phyloP scores from a whole-genome alignment of 2,888 invertebrate species.

The Gandaritis pyraliata region DNA sequence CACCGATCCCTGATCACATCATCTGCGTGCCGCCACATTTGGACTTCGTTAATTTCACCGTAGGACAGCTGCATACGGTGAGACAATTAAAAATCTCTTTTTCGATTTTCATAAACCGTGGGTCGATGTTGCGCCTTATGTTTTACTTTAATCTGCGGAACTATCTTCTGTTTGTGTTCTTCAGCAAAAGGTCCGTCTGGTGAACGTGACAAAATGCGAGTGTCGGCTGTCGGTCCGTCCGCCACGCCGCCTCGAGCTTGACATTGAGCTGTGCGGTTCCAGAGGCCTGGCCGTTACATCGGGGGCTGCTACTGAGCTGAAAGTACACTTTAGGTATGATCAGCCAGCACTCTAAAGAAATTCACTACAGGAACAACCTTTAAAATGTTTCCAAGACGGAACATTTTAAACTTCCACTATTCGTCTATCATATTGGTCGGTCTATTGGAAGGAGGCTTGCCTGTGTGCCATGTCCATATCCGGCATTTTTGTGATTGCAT shows the following conservation, averaged over 20 bases:
- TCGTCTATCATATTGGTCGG: too few species aligned
- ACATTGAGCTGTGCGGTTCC: conserved; percentile 52
- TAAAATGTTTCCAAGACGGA: neutral
- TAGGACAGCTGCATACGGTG: conserved; percentile 63
- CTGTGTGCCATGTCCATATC: too few species aligned
- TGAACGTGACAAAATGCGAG: conserved; percentile 64
- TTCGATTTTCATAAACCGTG: too few species aligned
- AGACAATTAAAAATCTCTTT: too few species aligned
- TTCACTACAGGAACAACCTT: neutral
- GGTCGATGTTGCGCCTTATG: too few species aligned
- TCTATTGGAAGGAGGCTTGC: too few species aligned
- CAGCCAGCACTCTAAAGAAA: neutral
- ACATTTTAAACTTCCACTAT: neutral
- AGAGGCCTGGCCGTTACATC: conserved; percentile 61
- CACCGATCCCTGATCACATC: conserved; percentile 49
- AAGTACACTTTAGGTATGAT: conserved; percentile 53
- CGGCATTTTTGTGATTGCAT: too few species aligned
- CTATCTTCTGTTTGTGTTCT: neutral
- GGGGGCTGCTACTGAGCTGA: conserved; percentile 58
- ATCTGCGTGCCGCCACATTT: conserved; percentile 64
- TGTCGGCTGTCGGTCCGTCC: conserved; percentile 49
- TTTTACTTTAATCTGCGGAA: too few species aligned
- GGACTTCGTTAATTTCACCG: conserved; percentile 65
- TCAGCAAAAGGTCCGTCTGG: conserved; percentile 59
- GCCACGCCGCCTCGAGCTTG: conserved; percentile 56